phyloP scores from a whole-genome alignment of 2,888 invertebrate genomes.

The Drosophila bunnanda region DNA sequence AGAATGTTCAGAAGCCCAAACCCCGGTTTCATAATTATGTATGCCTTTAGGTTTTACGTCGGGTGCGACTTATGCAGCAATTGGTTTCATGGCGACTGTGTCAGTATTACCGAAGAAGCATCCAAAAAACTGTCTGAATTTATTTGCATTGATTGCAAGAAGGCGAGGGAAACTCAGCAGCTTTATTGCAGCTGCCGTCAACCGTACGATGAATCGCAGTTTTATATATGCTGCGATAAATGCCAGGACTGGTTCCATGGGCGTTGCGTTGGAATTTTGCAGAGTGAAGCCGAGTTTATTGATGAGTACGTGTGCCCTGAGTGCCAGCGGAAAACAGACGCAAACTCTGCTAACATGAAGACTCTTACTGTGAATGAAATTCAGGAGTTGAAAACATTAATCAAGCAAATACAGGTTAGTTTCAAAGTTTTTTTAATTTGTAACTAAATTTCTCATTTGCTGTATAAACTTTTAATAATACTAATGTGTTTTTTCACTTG shows the following conservation, averaged over 20 bases:
- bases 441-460: not conserved
- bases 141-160: constrained; percentile 93
- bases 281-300: constrained; percentile 96
- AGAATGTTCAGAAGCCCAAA: not conserved
- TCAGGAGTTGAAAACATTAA: constrained; percentile 92
- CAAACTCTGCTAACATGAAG: constrained; percentile 96
- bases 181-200: constrained; percentile 98
- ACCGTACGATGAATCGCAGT: constrained; percentile 98
- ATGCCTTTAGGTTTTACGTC: constrained; percentile 92
- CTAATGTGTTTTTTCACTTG: not conserved
- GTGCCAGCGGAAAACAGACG: constrained; percentile 95
- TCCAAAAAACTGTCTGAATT: constrained; percentile 96
- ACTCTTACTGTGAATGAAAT: constrained; percentile 91
- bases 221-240: constrained; percentile 99
- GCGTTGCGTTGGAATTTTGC: constrained; percentile 96
- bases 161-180: constrained; percentile 94
- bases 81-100: constrained; percentile 99
- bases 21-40: not conserved
- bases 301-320: constrained; percentile 98
- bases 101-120: constrained; percentile 96
- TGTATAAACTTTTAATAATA: not conserved
- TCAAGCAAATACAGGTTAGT: constrained; percentile 94
- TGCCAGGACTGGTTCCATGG: constrained; percentile 99
- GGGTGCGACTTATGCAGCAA: constrained; percentile 98
- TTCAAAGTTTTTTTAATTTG: not conserved